Evolutionary conservation across 2,888 invertebrate species (phyloP), one percentile per base, ranked within the genome.

Genomic region (Diaprepes abbreviatus): DNA sequence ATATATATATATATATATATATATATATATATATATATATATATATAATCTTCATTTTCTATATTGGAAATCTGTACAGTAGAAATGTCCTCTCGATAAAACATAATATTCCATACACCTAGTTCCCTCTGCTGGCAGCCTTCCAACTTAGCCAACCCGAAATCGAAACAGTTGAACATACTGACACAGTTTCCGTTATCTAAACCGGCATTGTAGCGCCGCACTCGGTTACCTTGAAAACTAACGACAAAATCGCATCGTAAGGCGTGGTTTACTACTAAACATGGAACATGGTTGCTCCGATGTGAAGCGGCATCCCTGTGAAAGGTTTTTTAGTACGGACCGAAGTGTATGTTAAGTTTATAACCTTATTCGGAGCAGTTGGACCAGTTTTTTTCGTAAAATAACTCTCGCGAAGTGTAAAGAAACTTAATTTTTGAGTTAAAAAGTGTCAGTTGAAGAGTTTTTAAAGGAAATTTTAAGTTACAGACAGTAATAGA

Each of bases 181-280:
- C 58, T 50, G 50, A 62, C 62, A 62, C 38, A 62, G 50, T 62
- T 62, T 62, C 17, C 50, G 24, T 19, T 60, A 31, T 16, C 14
- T 1, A 10, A 12, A 7, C 31, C 35, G n/a, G 33, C 35, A 17
- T 10, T 28, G 31, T 12, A 10, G 62, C 68, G 71, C 67, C 68
- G 5, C 71, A n/a, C 14, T 17, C 60, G 65, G 55, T 65, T 43
- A 48, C 68, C 71, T 68, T 71, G 68, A 59, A 40, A 65, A 71
- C 68, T 69, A 71, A 4, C 24, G 24, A 40, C 35, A 58, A 54
- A 57, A 67, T 67, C 65, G 40, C 36, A 33, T 43, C 24, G 16
- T 45, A 43, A 63, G 70, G 70, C 65, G 70, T 65, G 70, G 70
- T 33, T 59, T 65, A 35, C 17, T 9, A 38, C n/a, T 60, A 24